Evolutionary conservation across 2,888 invertebrate genomes (phyloP), one percentile per base, ranked within the genome.

Genomic region (Poecilobothrus nobilitatus): DNA sequence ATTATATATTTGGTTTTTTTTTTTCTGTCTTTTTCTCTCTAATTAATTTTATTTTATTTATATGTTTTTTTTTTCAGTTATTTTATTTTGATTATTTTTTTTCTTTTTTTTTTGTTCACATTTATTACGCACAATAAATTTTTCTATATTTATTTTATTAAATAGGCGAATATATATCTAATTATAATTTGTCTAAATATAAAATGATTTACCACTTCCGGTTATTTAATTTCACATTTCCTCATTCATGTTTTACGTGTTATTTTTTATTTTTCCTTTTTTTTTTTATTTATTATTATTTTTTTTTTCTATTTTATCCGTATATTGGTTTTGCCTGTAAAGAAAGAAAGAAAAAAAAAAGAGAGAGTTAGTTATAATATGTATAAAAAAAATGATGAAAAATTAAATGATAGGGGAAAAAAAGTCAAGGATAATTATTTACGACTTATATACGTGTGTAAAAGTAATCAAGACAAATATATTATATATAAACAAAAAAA

Each of bases 131-230:
- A 53, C 15, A 53, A 53, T 53, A 53, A 53, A 53, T 53, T 53
- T 53, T 53, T 18, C 15, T 12, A 53, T 15, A 15, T 53, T 53
- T 53, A 18, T n/a, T 53, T 12, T 53, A 15, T 53, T 53, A 27
- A 27, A 27, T 27, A 27, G 27, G 5, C 27, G 27, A 27, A 27
- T 27, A 27, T 27, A 53, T 53, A 53, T 53, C 53, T 53, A 53
- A 53, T 53, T 53, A 53, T 53, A 53, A 53, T 53, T 53, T 53
- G 53, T 53, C 53, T 53, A 53, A 53, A 53, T 53, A 27, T 27
- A 53, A 53, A 53, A 53, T 53, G 53, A 53, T 53, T 53, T 53
- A 53, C 53, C 53, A 53, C 53, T 53, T 53, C 53, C 53, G 53
- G 53, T 53, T 53, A 53, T 53, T 53, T 53, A 53, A 53, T 53